phyloP scores from a whole-genome alignment of 1,140 invertebrate genomes.

The Drosophila obscura region DNA sequence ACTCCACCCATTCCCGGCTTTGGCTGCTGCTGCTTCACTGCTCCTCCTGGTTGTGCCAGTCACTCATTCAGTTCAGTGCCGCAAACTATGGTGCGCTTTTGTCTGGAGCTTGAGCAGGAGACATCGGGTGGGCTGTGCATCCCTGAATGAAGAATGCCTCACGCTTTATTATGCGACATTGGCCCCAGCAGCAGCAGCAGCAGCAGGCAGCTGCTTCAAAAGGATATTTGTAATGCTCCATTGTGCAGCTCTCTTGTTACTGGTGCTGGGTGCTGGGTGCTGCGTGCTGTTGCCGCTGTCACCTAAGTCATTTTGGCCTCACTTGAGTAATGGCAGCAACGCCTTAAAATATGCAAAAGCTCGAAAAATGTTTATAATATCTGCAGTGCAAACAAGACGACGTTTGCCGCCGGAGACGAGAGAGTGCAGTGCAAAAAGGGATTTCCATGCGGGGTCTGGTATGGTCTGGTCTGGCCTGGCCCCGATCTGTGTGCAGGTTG shows the following conservation, averaged over 20 bases:
- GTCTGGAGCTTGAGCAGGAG: constrained; percentile 38
- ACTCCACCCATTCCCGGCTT: constrained; percentile 3
- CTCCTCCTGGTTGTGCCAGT: constrained; percentile 15
- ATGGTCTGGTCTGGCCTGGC: too few species aligned
- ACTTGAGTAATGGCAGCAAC: constrained; percentile 65
- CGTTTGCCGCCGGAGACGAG: neutral
- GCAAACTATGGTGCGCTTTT: constrained; percentile 28
- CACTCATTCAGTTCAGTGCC: constrained; percentile 28
- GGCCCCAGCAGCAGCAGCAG: constrained; percentile 42
- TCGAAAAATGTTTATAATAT: constrained; percentile 79
- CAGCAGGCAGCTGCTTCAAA: constrained; percentile 43
- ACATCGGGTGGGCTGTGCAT: constrained; percentile 31
- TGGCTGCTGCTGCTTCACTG: neutral
- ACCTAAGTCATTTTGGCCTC: constrained; percentile 61
- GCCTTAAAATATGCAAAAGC: constrained; percentile 73
- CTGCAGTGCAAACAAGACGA: constrained; percentile 59
- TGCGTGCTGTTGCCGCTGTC: constrained; percentile 40
- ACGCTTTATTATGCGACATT: constrained; percentile 69
- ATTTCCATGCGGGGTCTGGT: constrained; percentile 23
- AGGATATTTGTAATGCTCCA: constrained; percentile 69
- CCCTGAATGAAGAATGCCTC: constrained; percentile 60
- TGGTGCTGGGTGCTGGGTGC: constrained; percentile 1
- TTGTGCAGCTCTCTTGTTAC: constrained; percentile 38
- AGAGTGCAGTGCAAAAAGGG: constrained; percentile 16
- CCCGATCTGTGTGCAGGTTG: constrained; percentile 23